Evolutionary conservation across 2,888 invertebrate genomes (phyloP).

Genomic region (Plebejus argus): DNA sequence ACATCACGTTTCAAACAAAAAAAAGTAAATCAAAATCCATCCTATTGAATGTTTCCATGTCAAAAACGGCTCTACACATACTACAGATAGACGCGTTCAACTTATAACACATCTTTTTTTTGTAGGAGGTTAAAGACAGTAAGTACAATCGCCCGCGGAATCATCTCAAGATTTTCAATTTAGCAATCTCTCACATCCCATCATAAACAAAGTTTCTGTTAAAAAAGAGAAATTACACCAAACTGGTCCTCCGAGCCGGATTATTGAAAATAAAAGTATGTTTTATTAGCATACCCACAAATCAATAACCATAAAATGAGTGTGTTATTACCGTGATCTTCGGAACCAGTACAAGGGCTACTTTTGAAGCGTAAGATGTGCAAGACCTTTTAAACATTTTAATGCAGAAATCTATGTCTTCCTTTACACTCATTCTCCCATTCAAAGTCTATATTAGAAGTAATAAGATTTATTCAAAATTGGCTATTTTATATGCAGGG

Average conservation of each 20-base stretch:
- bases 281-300: constrained; percentile 21
- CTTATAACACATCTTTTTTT: too few species aligned
- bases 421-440: not conserved
- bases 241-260: constrained; percentile 28
- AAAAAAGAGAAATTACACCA: constrained; percentile 29
- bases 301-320: constrained; percentile 11
- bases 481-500: too few species aligned
- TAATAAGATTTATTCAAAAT: too few species aligned
- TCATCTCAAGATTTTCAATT: not conserved
- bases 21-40: too few species aligned
- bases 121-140: not conserved
- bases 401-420: not conserved
- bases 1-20: too few species aligned
- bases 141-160: not conserved
- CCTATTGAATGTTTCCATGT: too few species aligned
- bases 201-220: constrained; percentile 22
- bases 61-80: too few species aligned
- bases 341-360: constrained; percentile 16
- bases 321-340: not conserved
- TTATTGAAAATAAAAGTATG: constrained; percentile 31
- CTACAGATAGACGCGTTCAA: too few species aligned
- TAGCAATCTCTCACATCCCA: constrained; percentile 12
- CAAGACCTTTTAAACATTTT: not conserved
- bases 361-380: not conserved
- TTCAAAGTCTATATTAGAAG: too few species aligned